A percentile compares a stretch with the other conserved stretches of the same genome.
phyloP scores from a whole-genome alignment of 1,140 invertebrate species.

The Arion vulgaris region DNA sequence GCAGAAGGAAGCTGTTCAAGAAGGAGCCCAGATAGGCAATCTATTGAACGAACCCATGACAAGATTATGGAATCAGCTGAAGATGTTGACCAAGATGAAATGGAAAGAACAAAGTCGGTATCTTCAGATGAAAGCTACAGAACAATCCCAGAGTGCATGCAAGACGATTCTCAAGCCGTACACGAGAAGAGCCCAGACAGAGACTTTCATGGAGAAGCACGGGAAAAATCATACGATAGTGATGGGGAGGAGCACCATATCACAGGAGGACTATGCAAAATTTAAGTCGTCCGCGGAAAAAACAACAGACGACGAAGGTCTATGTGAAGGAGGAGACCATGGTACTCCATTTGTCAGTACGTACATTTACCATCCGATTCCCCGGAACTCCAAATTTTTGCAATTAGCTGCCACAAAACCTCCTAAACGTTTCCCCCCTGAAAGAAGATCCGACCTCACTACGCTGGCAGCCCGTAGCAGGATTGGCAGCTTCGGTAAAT shows the following conservation, averaged over 20 bases:
- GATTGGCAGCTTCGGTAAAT: conserved; percentile 34
- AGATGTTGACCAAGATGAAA: conserved; percentile 31
- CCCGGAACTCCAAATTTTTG: conserved; percentile 49
- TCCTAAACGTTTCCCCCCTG: conserved; percentile 32
- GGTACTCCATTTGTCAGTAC: conserved; percentile 43
- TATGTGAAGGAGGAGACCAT: conserved; percentile 38
- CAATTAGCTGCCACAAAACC: conserved; percentile 50
- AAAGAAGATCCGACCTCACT: conserved; percentile 48
- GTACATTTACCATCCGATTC: conserved; percentile 51
- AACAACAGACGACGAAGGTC: conserved; percentile 46
- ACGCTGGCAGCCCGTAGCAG: conserved; percentile 43
- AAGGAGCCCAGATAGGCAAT: conserved; percentile 32
- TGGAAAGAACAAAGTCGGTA: conserved; percentile 26
- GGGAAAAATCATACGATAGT: conserved; percentile 42
- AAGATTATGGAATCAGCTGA: conserved; percentile 31
- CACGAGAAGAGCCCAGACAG: conserved; percentile 46
- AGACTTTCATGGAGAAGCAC: neutral
- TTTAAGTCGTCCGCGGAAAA: conserved; percentile 6
- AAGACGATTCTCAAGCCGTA: conserved; percentile 8
- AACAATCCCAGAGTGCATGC: neutral
- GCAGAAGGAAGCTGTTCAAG: neutral
- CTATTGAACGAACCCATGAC: conserved; percentile 23
- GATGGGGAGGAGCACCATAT: conserved; percentile 23
- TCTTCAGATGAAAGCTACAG: conserved; percentile 39
- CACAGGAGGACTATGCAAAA: conserved; percentile 29